A percentile compares a stretch with the other conserved stretches of the same genome.
phyloP scores from a whole-genome alignment of 2,888 invertebrate genomes.

The Thumatha senex region DNA sequence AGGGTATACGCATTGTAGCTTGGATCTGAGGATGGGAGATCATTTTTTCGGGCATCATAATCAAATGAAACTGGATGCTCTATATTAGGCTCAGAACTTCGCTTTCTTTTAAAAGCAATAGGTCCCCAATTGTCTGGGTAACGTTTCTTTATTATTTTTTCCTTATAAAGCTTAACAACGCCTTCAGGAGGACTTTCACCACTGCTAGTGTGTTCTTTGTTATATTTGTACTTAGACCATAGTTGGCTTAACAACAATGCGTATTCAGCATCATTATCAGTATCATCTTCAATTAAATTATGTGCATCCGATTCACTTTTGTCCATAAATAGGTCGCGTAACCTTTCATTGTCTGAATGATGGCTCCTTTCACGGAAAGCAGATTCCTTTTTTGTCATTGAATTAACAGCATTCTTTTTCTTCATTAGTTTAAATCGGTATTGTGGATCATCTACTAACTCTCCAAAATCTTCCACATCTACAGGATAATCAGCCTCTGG shows the following conservation, averaged over 20 bases:
- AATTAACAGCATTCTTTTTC: constrained; percentile 66
- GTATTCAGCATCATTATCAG: constrained; percentile 79
- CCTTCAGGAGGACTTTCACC: constrained; percentile 66
- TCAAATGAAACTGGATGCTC: constrained; percentile 51
- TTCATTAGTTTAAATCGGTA: constrained; percentile 81
- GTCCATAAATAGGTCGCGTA: constrained; percentile 69
- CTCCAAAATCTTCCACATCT: constrained; percentile 64
- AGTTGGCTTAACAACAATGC: constrained; percentile 79
- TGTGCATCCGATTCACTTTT: constrained; percentile 60
- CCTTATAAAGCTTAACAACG: constrained; percentile 74
- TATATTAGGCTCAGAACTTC: constrained; percentile 64
- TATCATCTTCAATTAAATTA: constrained; percentile 51
- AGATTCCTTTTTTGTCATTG: constrained; percentile 58
- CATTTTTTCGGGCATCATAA: constrained; percentile 56
- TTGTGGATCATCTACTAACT: constrained; percentile 67
- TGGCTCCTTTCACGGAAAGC: constrained; percentile 74
- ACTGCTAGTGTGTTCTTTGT: constrained; percentile 61
- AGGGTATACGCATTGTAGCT: constrained; percentile 66
- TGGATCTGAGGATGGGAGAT: constrained; percentile 46
- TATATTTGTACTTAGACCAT: constrained; percentile 83
- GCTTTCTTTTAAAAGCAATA: constrained; percentile 77
- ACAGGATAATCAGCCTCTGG: constrained; percentile 67
- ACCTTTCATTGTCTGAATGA: constrained; percentile 67
- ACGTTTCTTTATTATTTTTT: constrained; percentile 74
- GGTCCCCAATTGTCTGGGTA: constrained; percentile 78